Conservation (phyloP, 2,797 vertebrate species). For the Trichosurus vulpecula region DNA sequence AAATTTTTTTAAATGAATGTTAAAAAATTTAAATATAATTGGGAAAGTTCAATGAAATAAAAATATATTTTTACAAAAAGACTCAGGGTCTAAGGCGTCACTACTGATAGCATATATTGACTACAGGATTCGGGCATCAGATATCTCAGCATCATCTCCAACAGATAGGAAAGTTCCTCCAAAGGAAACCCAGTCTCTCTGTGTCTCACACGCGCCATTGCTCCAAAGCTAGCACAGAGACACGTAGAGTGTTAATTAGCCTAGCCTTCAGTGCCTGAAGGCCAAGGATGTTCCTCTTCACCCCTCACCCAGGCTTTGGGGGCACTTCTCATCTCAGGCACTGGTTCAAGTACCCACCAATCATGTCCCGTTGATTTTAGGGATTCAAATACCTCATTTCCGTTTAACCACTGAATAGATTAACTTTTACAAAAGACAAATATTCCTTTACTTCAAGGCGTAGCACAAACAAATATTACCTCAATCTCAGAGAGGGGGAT, state of each 20-base stretch:
- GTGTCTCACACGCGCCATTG: not conserved
- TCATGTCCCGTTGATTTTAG: not conserved
- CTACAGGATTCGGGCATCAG: not conserved
- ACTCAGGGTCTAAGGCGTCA: not conserved
- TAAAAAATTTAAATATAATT: not conserved
- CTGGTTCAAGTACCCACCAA: not conserved
- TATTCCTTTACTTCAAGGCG: not conserved
- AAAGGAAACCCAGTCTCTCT: not conserved
- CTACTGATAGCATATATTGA: not conserved
- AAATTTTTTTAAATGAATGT: not conserved
- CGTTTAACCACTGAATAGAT: not conserved
- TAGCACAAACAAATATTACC: not conserved
- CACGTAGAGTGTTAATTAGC: not conserved
- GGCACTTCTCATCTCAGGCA: not conserved
- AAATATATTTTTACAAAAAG: not conserved
- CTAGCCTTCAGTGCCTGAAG: not conserved
- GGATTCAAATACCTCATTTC: not conserved
- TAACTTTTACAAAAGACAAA: not conserved
- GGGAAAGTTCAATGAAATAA: not conserved
- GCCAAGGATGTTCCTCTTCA: too few species aligned
- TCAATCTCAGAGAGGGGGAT: not conserved
- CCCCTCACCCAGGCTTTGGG: too few species aligned
- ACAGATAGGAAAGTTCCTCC: not conserved
- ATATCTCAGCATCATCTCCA: not conserved
- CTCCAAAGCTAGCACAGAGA: not conserved